Percentiles rank a stretch among this genome's conserved stretches.
Evolutionary conservation across 2,113 vertebrate species (phyloP).

Genomic region (Plotosus lineatus): DNA sequence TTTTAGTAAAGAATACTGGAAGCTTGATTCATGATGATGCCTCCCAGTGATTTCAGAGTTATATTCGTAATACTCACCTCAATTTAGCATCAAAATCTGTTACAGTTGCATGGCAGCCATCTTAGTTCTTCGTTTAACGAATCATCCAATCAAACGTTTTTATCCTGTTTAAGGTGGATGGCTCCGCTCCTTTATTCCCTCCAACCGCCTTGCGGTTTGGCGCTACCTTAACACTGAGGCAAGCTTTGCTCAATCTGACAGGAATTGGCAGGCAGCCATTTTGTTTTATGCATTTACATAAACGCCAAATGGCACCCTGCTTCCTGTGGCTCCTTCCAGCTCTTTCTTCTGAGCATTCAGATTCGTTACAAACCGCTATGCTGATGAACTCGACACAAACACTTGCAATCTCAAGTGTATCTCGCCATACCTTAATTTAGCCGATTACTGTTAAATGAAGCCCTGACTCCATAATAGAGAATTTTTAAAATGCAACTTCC

Average conservation of each 20-base stretch:
- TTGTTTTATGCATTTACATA: slow-evolving; percentile 58
- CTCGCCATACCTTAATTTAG: slow-evolving; percentile 39
- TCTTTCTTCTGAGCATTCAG: slow-evolving; percentile 31
- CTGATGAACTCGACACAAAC: slow-evolving; percentile 41
- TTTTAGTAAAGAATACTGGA: not conserved
- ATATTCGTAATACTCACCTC: not conserved
- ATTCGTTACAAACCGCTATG: slow-evolving; percentile 32
- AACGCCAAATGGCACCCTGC: slow-evolving; percentile 56
- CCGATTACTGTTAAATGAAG: slow-evolving; percentile 37
- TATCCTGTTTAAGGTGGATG: slow-evolving; percentile 49
- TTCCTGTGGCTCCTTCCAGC: slow-evolving; percentile 54
- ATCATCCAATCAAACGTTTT: slow-evolving; percentile 44
- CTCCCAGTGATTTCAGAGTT: not conserved
- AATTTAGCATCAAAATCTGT: slow-evolving; percentile 44
- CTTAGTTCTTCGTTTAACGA: slow-evolving; percentile 47
- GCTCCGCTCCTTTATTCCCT: not conserved
- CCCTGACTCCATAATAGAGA: slow-evolving; percentile 34
- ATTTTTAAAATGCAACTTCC: slow-evolving; percentile 12
- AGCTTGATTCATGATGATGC: not conserved
- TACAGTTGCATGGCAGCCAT: slow-evolving; percentile 36
- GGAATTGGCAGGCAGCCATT: slow-evolving; percentile 60
- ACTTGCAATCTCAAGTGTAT: slow-evolving; percentile 30
- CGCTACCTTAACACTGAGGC: slow-evolving; percentile 49
- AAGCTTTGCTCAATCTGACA: slow-evolving; percentile 53
- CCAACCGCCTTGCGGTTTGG: not conserved